Evolutionary conservation across 2,888 invertebrate species (phyloP).

Genomic region (Philhelius pedissequus): DNA sequence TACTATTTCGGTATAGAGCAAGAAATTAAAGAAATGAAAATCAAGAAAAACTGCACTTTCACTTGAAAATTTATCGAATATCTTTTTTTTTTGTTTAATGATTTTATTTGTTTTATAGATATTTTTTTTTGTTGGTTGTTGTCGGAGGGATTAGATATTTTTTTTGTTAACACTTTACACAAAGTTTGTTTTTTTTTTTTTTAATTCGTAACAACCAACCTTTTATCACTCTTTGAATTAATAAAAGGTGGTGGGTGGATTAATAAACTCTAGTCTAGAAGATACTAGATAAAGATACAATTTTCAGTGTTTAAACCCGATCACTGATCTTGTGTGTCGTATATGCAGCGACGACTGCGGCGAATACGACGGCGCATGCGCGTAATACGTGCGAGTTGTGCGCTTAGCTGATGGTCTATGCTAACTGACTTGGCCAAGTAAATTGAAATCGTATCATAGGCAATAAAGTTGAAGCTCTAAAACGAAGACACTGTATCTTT

Average conservation of each 20-base stretch:
- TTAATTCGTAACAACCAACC: not conserved
- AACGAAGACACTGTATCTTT: not conserved
- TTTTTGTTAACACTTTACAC: not conserved
- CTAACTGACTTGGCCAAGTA: constrained; percentile 61
- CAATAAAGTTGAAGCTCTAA: constrained; percentile 55
- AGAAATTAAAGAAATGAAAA: constrained; percentile 24
- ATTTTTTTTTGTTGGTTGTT: not conserved
- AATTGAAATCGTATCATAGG: constrained; percentile 66
- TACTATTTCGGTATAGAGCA: constrained; percentile 40
- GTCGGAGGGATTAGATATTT: not conserved
- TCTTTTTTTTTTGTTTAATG: constrained; percentile 19
- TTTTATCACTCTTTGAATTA: constrained; percentile 7
- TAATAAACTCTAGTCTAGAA: not conserved
- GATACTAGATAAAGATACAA: not conserved
- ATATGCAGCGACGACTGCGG: constrained; percentile 23
- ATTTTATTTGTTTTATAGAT: constrained; percentile 30
- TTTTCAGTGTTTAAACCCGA: constrained; percentile 18
- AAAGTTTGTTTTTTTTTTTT: not conserved
- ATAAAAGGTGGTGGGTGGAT: not conserved
- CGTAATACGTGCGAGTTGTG: constrained; percentile 36
- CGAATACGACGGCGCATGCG: constrained; percentile 13
- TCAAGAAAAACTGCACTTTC: constrained; percentile 53
- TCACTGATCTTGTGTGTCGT: constrained; percentile 42
- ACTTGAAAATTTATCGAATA: constrained; percentile 47
- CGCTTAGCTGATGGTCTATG: constrained; percentile 59